Percentiles rank a stretch among this genome's conserved stretches.
Evolutionary conservation across 2,888 invertebrate species (phyloP).

Genomic region (Chromoteleia sp.): DNA sequence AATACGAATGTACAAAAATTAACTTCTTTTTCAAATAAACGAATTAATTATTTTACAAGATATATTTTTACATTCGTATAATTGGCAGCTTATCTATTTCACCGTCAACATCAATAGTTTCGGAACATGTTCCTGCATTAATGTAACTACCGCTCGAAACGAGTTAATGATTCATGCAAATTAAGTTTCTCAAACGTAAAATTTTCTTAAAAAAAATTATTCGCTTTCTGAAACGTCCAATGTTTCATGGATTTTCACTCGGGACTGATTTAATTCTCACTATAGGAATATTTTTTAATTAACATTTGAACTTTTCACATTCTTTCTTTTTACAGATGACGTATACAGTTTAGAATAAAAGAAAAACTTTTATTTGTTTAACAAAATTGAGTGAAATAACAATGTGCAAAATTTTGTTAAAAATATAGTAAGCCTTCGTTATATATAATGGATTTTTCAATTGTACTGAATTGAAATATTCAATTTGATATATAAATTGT

Average conservation of each 20-base stretch:
- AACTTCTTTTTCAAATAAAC: neutral
- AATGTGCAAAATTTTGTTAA: too few relatives aligned
- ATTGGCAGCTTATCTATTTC: slow-evolving; percentile 23
- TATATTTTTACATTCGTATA: neutral
- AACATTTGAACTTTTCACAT: slow-evolving; percentile 38
- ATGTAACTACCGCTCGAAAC: slow-evolving; percentile 37
- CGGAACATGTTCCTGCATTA: slow-evolving; percentile 52
- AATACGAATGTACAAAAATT: too few relatives aligned
- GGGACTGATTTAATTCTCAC: neutral
- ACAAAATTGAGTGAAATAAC: too few relatives aligned
- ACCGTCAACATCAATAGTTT: slow-evolving; percentile 25
- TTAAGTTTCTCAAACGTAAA: slow-evolving; percentile 12
- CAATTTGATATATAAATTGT: too few relatives aligned
- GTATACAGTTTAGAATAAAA: too few relatives aligned
- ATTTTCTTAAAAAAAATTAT: neutral
- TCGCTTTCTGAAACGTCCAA: neutral
- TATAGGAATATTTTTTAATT: slow-evolving; percentile 17
- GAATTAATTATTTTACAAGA: neutral
- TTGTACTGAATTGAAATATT: too few relatives aligned
- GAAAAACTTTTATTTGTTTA: too few relatives aligned
- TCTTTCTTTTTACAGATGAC: too few relatives aligned
- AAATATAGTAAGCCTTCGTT: too few relatives aligned
- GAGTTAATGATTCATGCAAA: slow-evolving; percentile 19
- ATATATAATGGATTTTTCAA: too few relatives aligned
- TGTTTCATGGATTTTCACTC: neutral